Conservation (phyloP, 2,113 vertebrate species). For the Phalacrocorax brasilianus region DNA sequence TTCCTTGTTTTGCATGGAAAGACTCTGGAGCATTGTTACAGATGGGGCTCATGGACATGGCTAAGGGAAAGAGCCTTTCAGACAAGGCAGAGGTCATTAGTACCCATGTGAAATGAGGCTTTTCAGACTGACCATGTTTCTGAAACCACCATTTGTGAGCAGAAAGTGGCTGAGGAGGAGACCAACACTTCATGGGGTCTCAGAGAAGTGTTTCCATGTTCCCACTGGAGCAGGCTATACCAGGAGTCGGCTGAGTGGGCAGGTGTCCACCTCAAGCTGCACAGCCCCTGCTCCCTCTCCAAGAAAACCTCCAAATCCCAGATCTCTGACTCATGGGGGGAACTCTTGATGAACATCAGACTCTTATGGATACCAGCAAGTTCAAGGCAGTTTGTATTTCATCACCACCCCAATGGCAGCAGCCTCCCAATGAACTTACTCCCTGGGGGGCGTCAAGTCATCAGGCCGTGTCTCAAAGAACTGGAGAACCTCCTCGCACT, state of each 20-base stretch:
- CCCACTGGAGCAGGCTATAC: not conserved
- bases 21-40: not conserved
- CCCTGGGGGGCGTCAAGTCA: slow-evolving; percentile 92
- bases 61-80: not conserved
- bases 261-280: not conserved
- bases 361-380: not conserved
- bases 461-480: slow-evolving; percentile 98
- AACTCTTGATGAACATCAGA: accelerated
- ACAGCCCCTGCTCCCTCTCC: not conserved
- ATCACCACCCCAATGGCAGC: not conserved
- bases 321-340: accelerated
- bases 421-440: slow-evolving; percentile 77
- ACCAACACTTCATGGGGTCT: not conserved
- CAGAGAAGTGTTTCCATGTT: not conserved
- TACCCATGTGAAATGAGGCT: not conserved
- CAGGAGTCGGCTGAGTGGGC: not conserved
- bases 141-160: not conserved
- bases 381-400: not conserved
- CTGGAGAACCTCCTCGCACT: slow-evolving; percentile 94
- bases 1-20: slow-evolving; percentile 22
- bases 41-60: not conserved
- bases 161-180: not conserved
- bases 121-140: not conserved
- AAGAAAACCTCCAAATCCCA: not conserved
- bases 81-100: not conserved